Conservation (phyloP, 2,888 invertebrate genomes). For the Mesorhabditis sp. region DNA sequence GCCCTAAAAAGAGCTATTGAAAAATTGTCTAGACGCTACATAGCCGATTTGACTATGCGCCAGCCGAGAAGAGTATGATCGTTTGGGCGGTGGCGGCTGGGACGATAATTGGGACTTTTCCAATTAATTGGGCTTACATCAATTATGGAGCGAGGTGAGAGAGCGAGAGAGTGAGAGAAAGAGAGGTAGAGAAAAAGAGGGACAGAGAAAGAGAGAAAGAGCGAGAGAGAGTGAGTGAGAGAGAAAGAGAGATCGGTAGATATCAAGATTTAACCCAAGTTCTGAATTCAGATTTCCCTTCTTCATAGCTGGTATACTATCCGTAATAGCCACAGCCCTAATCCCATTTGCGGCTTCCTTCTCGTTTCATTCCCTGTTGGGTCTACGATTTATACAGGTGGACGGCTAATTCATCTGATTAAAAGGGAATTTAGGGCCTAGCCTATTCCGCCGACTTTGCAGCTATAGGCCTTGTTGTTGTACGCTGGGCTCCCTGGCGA, state of each 20-base stretch:
- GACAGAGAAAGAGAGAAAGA: no score
- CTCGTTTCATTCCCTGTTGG: constrained; percentile 19
- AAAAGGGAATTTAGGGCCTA: constrained; percentile 32
- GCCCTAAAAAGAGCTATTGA: no score
- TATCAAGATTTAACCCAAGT: not conserved
- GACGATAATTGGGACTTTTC: constrained; percentile 44
- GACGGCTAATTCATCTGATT: no score
- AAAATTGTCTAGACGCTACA: no score
- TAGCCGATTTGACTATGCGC: constrained; percentile 32
- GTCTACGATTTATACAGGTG: constrained; percentile 34
- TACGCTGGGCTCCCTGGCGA: constrained; percentile 51
- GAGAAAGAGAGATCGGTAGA: no score
- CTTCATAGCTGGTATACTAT: constrained; percentile 31
- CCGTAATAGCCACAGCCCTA: constrained; percentile 24
- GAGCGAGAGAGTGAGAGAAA: not conserved
- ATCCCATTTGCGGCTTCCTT: constrained; percentile 29
- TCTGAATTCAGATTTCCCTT: constrained; percentile 26
- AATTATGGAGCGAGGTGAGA: constrained; percentile 38
- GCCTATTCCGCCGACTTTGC: constrained; percentile 43
- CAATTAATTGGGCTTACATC: constrained; percentile 40
- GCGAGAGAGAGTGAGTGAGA: no score
- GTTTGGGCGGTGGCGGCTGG: constrained; percentile 46
- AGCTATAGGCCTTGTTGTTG: constrained; percentile 39
- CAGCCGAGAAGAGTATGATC: constrained; percentile 37
- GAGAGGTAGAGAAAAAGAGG: no score